Percentiles rank a stretch among this genome's conserved stretches.
Conservation (phyloP, 2,888 invertebrate genomes). For the Meghimatium bilineatum region DNA sequence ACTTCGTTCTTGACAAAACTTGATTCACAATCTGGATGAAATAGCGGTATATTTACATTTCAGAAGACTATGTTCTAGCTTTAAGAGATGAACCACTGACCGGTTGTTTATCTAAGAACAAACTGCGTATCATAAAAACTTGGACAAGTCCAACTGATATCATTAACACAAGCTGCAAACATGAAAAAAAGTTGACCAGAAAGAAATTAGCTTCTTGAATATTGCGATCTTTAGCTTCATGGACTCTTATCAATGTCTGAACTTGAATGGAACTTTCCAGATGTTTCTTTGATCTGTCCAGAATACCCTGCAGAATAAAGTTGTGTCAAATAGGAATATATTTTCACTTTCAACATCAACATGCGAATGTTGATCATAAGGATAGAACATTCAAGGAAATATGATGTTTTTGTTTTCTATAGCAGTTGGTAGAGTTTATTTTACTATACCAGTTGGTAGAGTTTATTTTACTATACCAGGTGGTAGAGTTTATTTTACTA, state of each 20-base stretch:
- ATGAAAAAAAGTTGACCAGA: constrained; percentile 86
- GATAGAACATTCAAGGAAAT: too few relatives aligned
- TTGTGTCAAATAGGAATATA: background rate
- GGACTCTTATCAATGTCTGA: constrained; percentile 81
- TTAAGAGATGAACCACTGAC: constrained; percentile 39
- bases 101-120: constrained; percentile 82
- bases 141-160: constrained; percentile 84
- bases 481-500: too few relatives aligned
- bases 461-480: too few relatives aligned
- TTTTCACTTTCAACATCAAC: too few relatives aligned
- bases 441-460: too few relatives aligned
- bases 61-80: constrained; percentile 42
- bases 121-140: constrained; percentile 85
- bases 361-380: too few relatives aligned
- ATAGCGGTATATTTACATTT: background rate
- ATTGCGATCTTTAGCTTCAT: constrained; percentile 89
- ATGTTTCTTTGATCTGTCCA: constrained; percentile 81
- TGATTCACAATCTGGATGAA: too few relatives aligned
- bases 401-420: too few relatives aligned
- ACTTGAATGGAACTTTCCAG: constrained; percentile 73
- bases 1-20: background rate
- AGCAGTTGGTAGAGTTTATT: too few relatives aligned
- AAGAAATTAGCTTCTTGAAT: constrained; percentile 88
- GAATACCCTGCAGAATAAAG: constrained; percentile 80
- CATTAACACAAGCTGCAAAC: constrained; percentile 85